Percentiles rank a stretch among this genome's conserved stretches.
phyloP scores from a whole-genome alignment of 1,140 invertebrate species.

The Brachionus calyciflorus region DNA sequence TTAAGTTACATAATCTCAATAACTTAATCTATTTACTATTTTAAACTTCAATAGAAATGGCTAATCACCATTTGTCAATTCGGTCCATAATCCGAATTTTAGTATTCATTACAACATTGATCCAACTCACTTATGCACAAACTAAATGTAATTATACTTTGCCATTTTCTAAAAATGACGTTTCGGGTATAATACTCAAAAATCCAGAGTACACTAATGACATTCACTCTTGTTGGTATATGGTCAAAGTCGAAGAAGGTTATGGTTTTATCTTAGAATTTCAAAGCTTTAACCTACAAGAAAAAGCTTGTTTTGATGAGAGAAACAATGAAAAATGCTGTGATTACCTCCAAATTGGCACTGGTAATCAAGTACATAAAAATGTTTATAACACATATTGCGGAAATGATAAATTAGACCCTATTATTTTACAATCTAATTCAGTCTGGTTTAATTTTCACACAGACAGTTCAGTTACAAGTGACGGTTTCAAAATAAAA shows the following conservation, averaged over 20 bases:
- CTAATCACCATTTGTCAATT: background rate
- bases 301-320: conserved; percentile 28
- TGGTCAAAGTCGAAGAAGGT: conserved; percentile 12
- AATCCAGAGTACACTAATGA: background rate
- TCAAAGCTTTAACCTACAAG: conserved; percentile 10
- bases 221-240: conserved; percentile 14
- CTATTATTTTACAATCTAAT: conserved; percentile 18
- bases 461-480: background rate
- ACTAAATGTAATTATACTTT: conserved; percentile 24
- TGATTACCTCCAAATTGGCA: conserved; percentile 34
- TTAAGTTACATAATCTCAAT: too few relatives aligned
- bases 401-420: background rate
- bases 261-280: conserved; percentile 30
- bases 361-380: background rate
- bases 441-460: conserved; percentile 37
- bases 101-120: background rate
- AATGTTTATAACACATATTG: background rate
- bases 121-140: background rate
- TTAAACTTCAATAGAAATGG: conserved; percentile 17
- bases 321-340: conserved; percentile 7
- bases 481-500: conserved; percentile 26
- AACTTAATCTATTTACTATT: background rate
- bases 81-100: background rate
- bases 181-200: conserved; percentile 11
- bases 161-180: background rate